Conservation (phyloP, 2,888 invertebrate species). For the Tridacna crocea region DNA sequence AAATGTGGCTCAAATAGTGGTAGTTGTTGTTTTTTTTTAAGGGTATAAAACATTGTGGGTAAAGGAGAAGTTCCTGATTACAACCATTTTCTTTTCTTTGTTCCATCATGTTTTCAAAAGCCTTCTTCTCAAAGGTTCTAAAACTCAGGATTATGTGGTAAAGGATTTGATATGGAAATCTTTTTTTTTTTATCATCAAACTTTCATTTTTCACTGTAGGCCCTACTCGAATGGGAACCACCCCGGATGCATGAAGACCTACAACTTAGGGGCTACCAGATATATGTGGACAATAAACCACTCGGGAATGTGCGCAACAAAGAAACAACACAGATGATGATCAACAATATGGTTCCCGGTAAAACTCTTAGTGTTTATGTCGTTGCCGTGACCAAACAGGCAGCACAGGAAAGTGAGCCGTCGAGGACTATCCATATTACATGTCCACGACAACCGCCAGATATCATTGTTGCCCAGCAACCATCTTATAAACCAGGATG, state of each 20-base stretch:
- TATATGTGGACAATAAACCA: constrained; percentile 81
- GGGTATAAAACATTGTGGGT: too few relatives aligned
- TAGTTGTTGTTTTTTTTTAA: too few relatives aligned
- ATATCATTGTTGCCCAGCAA: constrained; percentile 79
- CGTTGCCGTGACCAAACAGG: constrained; percentile 77
- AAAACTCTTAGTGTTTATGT: constrained; percentile 79
- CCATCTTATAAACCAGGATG: constrained; percentile 82
- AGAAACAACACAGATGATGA: constrained; percentile 77
- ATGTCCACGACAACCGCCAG: constrained; percentile 80
- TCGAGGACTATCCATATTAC: constrained; percentile 78
- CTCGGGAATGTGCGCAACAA: constrained; percentile 76
- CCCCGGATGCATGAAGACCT: constrained; percentile 75
- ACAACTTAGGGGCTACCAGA: constrained; percentile 80
- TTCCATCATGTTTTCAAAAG: not conserved
- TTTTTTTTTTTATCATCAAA: too few relatives aligned
- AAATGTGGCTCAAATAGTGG: too few relatives aligned
- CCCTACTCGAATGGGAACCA: constrained; percentile 80
- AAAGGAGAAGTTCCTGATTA: too few relatives aligned
- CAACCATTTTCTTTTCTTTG: too few relatives aligned
- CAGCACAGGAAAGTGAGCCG: constrained; percentile 79
- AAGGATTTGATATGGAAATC: too few relatives aligned
- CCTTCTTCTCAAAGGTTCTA: not conserved
- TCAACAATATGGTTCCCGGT: constrained; percentile 83
- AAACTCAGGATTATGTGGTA: too few relatives aligned
- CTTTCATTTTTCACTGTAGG: constrained; percentile 61